Evolutionary conservation across 2,797 vertebrate species (phyloP), one percentile per base, ranked within the genome.

Genomic region (Mormyrus hasselquistii): DNA sequence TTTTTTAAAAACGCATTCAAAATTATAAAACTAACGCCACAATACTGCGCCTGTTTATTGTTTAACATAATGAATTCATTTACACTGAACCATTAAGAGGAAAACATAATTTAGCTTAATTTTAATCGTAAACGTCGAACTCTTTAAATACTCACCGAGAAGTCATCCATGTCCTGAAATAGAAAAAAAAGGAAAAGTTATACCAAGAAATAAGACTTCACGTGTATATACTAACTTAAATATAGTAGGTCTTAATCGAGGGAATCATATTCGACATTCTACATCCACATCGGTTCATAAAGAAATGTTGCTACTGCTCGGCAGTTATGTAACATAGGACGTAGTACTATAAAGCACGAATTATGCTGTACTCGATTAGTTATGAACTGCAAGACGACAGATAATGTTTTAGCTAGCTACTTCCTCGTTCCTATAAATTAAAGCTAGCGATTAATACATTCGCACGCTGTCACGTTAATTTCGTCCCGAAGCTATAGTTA

Each of bases 111-210:
- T 87, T 2, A 29, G 34, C 84, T 50, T 55, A 25, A 62, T 57
- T 47, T 59, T 49, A n/a, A 29, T 82, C 41, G 19, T 25, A 34
- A 44, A 79, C 6, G 25, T 22, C 34, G 47, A 88, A 12, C 57
- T 49, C n/a, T 6, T 29, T 8, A 69, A 0, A 89, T 89, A 96
- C 96, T 97, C 91, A 97, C 96, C 92, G 96, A 97, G 91, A 97
- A 97, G 89, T 97, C 96, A 79, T 93, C 89, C 96, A 97, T 97
- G 94, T 93, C 93, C 96, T 96, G 53, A 65, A 88, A 89, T 92
- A 92, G 1, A 90, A 90, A 90, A 92, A 9, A 25, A 41, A 87
- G 89, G 57, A 44, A 62, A 29, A 84, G 50, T 59, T 86, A 83
- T 4, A 49, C 29, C 2, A 69, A 87, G 10, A 65, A 47, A 22